Conservation (phyloP, 2,113 vertebrate species). For the Emydocephalus ijimae region DNA sequence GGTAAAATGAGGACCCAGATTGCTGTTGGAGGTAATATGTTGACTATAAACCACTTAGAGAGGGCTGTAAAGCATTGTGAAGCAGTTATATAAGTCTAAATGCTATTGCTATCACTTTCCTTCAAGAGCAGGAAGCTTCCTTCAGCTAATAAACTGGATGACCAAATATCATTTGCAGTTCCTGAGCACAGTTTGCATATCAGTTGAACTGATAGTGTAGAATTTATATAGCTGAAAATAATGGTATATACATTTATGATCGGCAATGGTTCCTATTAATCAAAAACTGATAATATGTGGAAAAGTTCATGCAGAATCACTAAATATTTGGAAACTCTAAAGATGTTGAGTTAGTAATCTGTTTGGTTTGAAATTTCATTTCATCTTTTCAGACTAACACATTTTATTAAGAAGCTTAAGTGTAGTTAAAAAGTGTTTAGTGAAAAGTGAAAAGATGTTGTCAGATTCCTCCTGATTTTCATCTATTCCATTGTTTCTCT, state of each 20-base stretch:
- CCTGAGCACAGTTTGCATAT: background rate
- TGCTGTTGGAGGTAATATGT: no score
- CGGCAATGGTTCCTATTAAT: background rate
- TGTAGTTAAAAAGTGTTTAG: background rate
- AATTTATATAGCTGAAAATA: background rate
- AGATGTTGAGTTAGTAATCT: background rate
- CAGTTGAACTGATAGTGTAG: background rate
- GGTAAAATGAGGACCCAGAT: no score
- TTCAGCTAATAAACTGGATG: background rate
- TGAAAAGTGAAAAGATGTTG: background rate
- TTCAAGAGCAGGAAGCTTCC: background rate
- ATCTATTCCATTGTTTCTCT: background rate
- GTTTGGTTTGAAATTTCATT: background rate
- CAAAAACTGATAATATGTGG: background rate
- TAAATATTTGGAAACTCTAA: background rate
- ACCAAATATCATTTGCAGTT: background rate
- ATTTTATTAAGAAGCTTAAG: background rate
- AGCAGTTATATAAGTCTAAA: no score
- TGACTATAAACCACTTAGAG: no score
- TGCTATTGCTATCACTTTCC: background rate
- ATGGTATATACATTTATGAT: background rate
- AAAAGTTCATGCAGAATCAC: background rate
- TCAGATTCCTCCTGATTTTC: background rate
- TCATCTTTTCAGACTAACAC: background rate
- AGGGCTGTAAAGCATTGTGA: no score